A percentile compares a stretch with the other conserved stretches of the same genome.
Evolutionary conservation across 1,140 invertebrate genomes (phyloP).

Genomic region (Leptinotarsa lineolata): DNA sequence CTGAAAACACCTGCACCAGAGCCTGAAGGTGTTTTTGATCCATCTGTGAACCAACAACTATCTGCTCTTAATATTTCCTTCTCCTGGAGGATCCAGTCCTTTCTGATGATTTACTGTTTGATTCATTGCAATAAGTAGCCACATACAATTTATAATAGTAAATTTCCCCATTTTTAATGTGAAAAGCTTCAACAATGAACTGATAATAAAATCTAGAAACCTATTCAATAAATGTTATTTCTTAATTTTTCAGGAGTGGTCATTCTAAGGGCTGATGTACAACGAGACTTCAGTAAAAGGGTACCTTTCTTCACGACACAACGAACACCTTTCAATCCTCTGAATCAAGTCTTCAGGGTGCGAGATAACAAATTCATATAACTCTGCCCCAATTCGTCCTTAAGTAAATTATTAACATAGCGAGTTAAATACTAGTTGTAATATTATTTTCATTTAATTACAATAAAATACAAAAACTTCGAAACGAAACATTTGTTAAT

Average conservation of each 20-base stretch:
- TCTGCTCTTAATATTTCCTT: no score
- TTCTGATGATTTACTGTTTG: no score
- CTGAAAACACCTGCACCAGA: no score
- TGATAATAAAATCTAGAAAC: no score
- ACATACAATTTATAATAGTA: no score
- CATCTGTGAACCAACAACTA: no score
- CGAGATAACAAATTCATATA: conserved; percentile 51
- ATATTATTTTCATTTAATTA: conserved; percentile 38
- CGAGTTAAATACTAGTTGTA: conserved; percentile 39
- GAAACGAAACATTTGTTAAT: conserved; percentile 39
- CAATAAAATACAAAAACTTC: conserved; percentile 19
- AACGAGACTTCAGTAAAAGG: conserved; percentile 63
- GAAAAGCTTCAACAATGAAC: no score
- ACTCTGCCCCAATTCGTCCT: conserved; percentile 23
- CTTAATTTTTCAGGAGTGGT: conserved; percentile 67
- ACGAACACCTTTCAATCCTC: conserved; percentile 66
- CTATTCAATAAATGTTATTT: no score
- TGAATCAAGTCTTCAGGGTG: conserved; percentile 64
- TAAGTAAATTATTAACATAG: conserved; percentile 47
- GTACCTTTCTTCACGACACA: conserved; percentile 58
- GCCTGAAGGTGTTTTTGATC: no score
- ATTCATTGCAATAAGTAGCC: no score
- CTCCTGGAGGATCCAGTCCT: no score
- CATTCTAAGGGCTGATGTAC: conserved; percentile 79
- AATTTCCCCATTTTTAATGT: no score